Evolutionary conservation across 2,113 vertebrate species (phyloP).

Genomic region (Callaeas wilsoni): DNA sequence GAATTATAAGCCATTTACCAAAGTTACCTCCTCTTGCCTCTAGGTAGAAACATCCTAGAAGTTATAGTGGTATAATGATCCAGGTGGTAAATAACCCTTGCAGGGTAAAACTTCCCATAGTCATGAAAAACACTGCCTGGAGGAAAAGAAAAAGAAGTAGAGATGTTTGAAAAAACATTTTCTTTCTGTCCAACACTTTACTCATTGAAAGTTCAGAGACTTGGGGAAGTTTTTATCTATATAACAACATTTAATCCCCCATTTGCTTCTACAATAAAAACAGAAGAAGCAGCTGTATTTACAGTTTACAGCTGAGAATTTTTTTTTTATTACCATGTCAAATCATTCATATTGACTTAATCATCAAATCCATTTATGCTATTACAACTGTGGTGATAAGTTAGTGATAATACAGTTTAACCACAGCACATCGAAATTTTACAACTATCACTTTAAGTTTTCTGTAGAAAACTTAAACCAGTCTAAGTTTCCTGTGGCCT

Average conservation of each 20-base stretch:
- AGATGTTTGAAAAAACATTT: background rate
- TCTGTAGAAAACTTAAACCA: background rate
- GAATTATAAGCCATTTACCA: constrained; percentile 60
- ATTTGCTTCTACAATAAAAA: background rate
- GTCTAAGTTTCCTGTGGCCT: background rate
- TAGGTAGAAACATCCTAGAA: constrained; percentile 16
- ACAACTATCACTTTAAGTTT: background rate
- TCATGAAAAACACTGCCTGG: background rate
- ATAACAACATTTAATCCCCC: background rate
- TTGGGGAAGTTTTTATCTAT: background rate
- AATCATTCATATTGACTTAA: background rate
- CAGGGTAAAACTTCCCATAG: background rate
- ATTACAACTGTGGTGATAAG: background rate
- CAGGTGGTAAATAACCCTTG: constrained; percentile 53
- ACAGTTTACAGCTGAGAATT: background rate
- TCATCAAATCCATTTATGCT: background rate
- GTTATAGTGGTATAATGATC: constrained; percentile 32
- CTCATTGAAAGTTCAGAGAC: background rate
- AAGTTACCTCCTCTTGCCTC: constrained; percentile 39
- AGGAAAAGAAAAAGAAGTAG: background rate
- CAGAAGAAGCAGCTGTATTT: constrained; percentile 8
- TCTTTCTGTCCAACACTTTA: background rate
- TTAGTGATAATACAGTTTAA: background rate
- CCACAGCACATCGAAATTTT: background rate
- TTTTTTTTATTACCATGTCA: background rate